These are phyloP conservation scores for Zygaena filipendulae DNA, from an alignment of 2,888 invertebrate species.

Conservation along the genomic window DNA sequence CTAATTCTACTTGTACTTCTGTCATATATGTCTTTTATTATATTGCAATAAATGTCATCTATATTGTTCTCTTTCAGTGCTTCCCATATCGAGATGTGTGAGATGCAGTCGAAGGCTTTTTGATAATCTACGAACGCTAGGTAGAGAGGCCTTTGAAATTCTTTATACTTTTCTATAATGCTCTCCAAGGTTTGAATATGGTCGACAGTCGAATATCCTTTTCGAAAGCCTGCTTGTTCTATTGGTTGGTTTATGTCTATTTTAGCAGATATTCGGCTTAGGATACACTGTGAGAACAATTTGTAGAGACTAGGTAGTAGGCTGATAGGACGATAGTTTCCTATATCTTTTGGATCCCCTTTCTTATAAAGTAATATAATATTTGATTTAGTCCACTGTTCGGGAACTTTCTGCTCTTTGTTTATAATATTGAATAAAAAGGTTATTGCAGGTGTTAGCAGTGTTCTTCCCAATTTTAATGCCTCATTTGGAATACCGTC, in stretches of 20 bases:
- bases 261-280: neutral
- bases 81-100: conserved; percentile 11
- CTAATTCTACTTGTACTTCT: conserved; percentile 9
- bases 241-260: conserved; percentile 5
- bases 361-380: conserved; percentile 7
- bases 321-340: conserved; percentile 8
- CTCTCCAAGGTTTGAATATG: conserved; percentile 11
- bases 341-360: conserved; percentile 3
- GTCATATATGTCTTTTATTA: conserved; percentile 11
- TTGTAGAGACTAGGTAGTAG: conserved; percentile 10
- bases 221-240: conserved; percentile 12
- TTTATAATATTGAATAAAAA: conserved; percentile 2
- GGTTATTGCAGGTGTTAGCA: conserved; percentile 8
- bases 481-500: conserved; percentile 1
- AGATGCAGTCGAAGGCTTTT: conserved; percentile 7
- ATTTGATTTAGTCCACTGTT: conserved; percentile 6
- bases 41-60: conserved; percentile 6
- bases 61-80: conserved; percentile 6
- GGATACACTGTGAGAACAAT: conserved; percentile 4
- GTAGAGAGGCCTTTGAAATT: conserved; percentile 7
- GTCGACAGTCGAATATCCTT: conserved; percentile 7
- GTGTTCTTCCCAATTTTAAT: conserved; percentile 2
- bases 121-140: conserved; percentile 7
- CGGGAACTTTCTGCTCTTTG: conserved; percentile 5
- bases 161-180: conserved; percentile 13